These are phyloP conservation scores for Liparis tanakae DNA, from an alignment of 2,797 vertebrate genomes.

Conservation along the genomic window DNA sequence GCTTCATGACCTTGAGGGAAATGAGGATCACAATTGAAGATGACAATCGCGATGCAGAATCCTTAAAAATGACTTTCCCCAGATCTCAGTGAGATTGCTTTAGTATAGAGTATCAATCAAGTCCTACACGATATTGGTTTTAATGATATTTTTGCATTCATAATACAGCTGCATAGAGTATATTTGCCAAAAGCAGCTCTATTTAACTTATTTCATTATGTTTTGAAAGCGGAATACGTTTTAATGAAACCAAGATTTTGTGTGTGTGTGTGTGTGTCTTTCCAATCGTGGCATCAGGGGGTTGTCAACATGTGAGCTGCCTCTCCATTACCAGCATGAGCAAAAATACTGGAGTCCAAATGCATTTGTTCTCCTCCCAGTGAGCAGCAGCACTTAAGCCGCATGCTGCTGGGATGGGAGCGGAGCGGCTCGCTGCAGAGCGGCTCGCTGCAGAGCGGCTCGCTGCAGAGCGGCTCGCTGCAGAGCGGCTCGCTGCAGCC, in stretches of 20 bases:
- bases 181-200: neutral
- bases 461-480: too few species aligned
- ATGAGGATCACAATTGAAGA: neutral
- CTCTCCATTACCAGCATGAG: neutral
- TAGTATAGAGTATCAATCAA: neutral
- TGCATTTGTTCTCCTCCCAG: conserved; percentile 3
- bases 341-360: neutral
- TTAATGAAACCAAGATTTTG: neutral
- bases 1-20: neutral
- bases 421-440: too few species aligned
- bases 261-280: too few species aligned
- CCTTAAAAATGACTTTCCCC: neutral
- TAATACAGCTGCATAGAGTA: neutral
- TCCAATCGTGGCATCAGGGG: neutral
- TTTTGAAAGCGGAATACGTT: neutral
- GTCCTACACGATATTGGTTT: neutral
- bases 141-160: neutral
- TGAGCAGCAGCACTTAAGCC: conserved; percentile 3
- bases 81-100: neutral
- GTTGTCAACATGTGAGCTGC: neutral
- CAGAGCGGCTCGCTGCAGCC: too few species aligned
- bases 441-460: too few species aligned
- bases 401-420: conserved; percentile 9
- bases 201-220: neutral
- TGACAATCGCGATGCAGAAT: neutral